Base-by-base conservation (phyloP, 2,797 vertebrate genomes). In the Arrhamphus sclerolepis region DNA sequence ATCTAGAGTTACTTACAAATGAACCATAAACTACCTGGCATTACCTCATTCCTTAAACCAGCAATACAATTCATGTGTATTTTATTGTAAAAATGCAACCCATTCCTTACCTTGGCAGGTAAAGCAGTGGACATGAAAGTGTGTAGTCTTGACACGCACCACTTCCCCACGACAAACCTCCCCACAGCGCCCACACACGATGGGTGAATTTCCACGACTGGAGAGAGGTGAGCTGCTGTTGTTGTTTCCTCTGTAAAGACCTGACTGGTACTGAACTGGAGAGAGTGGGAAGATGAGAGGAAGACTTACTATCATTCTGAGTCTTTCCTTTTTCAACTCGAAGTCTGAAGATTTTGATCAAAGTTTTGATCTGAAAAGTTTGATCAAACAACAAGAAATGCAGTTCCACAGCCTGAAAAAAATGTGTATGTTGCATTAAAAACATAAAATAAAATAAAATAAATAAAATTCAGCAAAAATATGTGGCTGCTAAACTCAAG, bases 91-190 rank as follows among this genome's bases (percentile, higher is more conserved):
- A 13, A 16, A n/a, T 38, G 34, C 14, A 14, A 14, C 34, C 34
- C 4, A 16, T 47, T 58, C 52, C 62, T 78, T 96, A 98, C 97
- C 96, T 95, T 98, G 95, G 85, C 97, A 98, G 82, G 95, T 98
- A 93, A 98, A 98, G 90, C 97, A 98, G 74, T 94, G 91, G 83
- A 97, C 92, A 44, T 98, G 97, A 87, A 98, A 98, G 87, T 98
- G 96, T 61, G 93, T 96, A 80, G 92, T 96, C 84, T 98, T 96
- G 77, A 98, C 96, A 0, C 97, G 95, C 56, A 98, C 96, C 71
- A 98, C 97, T 86, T 98, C 97, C 5, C 97, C 97, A 71, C 95
- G 95, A 84, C 97, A 98, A 13, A 92, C 90, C 80, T 96, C 94
- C 70, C 95, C 89, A 0, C 97, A 98, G 46, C 95, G 94, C 78